Base-by-base conservation (phyloP, 2,797 vertebrate species). In the Yasuhikotakia modesta region DNA sequence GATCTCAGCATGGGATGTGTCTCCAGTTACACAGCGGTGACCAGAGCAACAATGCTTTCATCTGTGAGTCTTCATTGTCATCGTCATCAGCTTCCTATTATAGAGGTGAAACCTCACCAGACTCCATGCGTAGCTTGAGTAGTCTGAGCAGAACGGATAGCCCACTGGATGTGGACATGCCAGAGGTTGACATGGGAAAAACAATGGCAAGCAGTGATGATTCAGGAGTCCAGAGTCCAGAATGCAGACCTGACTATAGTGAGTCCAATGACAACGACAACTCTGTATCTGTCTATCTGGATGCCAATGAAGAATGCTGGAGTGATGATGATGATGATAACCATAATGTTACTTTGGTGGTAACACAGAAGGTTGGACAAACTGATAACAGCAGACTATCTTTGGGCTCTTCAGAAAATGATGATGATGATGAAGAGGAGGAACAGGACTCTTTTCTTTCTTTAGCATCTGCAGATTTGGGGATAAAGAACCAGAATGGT, bases 31-130 rank as follows among this genome's bases (percentile, higher is more conserved):
- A 89, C 79, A 52, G 32, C 2, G 90, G 88, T 16, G 92, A 94
- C 84, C 89, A 90, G 82, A 93, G 94, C 64, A 92, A 92, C 50
- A 95, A 94, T 48, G 86, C 87, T 7, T 92, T 88, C 2, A 43
- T 32, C 48, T 16, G 85, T 0, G 22, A 87, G 22, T 90, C 87
- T 1, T 88, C 88, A 1, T 83, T 84, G 1, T 90, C 87, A 0
- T 88, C 81, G 10, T 87, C 85, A 0, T 91, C 84, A 0, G 88
- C 87, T 0, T 87, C 84, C 21, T 2, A 86, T 57, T 78, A 82
- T 81, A 19, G 88, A 82, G 88, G 82, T 0, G 81, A 84, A 61
- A 82, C 78, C 0, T 83, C 90, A 70, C 85, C 89, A 1, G 86
- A 92, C 79, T 80, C 88, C 1, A 60, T 87, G 45, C 77, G 83